Percentiles rank a stretch among this genome's conserved stretches.
These are phyloP conservation scores for Athene cunicularia DNA, from an alignment of 2,113 vertebrate genomes.

Conservation along the genomic window DNA sequence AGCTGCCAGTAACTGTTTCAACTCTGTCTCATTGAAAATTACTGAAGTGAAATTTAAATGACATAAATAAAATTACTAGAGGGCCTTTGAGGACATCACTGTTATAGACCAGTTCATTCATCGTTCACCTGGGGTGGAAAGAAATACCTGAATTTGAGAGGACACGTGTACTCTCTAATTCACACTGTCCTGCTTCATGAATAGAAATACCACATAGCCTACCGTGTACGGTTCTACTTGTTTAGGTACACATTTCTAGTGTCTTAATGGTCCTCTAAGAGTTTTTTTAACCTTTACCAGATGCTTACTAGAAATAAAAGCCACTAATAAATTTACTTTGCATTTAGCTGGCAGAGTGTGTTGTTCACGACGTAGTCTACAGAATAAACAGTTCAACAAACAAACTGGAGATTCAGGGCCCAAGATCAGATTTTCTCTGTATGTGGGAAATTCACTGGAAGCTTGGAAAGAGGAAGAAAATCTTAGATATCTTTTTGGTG, in stretches of 20 bases:
- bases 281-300: background rate
- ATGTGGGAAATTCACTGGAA: background rate
- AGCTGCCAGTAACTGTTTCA: background rate
- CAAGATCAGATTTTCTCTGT: background rate
- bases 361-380: background rate
- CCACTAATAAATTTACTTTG: background rate
- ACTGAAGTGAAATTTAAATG: background rate
- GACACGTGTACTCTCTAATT: accelerated
- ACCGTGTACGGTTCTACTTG: background rate
- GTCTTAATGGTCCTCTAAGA: background rate
- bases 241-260: background rate
- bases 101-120: background rate
- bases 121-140: background rate
- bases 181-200: background rate
- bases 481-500: background rate
- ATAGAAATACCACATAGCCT: background rate
- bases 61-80: background rate
- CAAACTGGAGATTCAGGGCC: background rate
- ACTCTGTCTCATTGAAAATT: background rate
- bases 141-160: background rate
- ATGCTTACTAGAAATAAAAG: background rate
- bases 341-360: background rate
- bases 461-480: background rate
- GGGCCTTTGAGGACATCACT: background rate
- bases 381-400: background rate